These are phyloP conservation scores for Gasteruption jaculator DNA, from an alignment of 2,888 invertebrate genomes.

Conservation along the genomic window DNA sequence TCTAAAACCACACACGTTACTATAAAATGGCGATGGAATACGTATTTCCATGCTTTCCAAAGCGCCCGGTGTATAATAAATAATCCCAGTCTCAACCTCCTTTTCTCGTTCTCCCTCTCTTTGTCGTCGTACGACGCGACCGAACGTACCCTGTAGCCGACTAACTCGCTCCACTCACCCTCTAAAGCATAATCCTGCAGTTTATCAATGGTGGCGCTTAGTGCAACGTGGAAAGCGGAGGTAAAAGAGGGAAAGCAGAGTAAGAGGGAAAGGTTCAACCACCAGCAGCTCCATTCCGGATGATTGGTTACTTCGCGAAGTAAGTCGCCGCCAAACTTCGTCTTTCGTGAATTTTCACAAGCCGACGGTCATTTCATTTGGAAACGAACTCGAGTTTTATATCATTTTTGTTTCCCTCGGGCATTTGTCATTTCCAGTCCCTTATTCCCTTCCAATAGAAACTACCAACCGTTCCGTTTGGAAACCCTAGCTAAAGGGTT, in stretches of 20 bases:
- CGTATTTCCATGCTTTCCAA: constrained; percentile 11
- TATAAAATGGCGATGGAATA: constrained; percentile 11
- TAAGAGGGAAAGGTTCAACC: neutral
- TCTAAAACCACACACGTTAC: too few species aligned
- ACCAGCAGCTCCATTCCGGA: constrained; percentile 12
- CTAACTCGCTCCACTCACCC: neutral
- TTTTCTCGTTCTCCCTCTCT: too few species aligned
- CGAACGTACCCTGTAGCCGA: too few species aligned
- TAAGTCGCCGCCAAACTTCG: constrained; percentile 5
- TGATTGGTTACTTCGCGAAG: constrained; percentile 13
- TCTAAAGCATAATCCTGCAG: constrained; percentile 8
- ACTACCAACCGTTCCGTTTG: too few species aligned
- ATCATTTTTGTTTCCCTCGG: too few species aligned
- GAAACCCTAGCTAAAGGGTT: constrained; percentile 1
- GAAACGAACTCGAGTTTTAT: too few species aligned
- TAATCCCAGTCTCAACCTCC: constrained; percentile 7
- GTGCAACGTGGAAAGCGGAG: constrained; percentile 3
- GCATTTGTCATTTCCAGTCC: too few species aligned
- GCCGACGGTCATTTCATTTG: too few species aligned
- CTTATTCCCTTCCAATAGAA: too few species aligned
- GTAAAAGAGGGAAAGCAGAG: neutral
- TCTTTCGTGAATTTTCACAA: constrained; percentile 6
- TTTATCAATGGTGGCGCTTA: constrained; percentile 12
- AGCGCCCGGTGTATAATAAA: constrained; percentile 8
- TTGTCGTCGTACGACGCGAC: too few species aligned